Evolutionary conservation across 2,113 vertebrate species (phyloP), one percentile per base, ranked within the genome.

Genomic region (Coptodon bakossiorum): DNA sequence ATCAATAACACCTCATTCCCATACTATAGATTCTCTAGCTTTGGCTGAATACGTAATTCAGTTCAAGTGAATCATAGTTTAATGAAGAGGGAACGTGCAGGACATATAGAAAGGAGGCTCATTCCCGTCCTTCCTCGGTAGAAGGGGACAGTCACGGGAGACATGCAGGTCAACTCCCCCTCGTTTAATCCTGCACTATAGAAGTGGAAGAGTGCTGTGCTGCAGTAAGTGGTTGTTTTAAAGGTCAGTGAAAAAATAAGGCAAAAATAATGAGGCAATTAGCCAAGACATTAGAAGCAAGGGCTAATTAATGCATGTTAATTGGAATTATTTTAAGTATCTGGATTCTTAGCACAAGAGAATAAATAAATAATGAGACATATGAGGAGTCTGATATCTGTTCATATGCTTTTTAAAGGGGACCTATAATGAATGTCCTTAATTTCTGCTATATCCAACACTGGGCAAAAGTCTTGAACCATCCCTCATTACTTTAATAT

Each of bases 1-100:
- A 95, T 95, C 93, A 68, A 93, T 94, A 88, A 31, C 5, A 71
- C 63, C 79, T 82, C 66, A 80, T 90, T 89, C 84, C 56, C 56
- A 63, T 56, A 38, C 57, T 86, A 79, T 82, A 36, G 79, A 91
- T 88, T 84, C 68, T 29, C 76, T 59, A 9, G 17, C 81, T 81
- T 34, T 19, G 80, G 16, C 79, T 88, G 90, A 73, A 89, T 88
- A 40, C 56, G 45, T 43, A 87, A 86, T 76, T 78, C 34, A 45
- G 63, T 83, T 86, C 56, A 57, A 86, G 81, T 86, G 66, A 89
- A 87, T 88, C 53, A 54, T 85, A 16, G 86, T 91, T 83, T 91
- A 89, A 93, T 87, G 91, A 92, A 82, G 14, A 83, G 56, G 53
- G 66, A 86, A 54, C 66, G 61, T 50, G 24, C 45, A 50, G 52